Evolutionary conservation across 1,140 invertebrate species (phyloP).

Genomic region (Drosophila sucinea): DNA sequence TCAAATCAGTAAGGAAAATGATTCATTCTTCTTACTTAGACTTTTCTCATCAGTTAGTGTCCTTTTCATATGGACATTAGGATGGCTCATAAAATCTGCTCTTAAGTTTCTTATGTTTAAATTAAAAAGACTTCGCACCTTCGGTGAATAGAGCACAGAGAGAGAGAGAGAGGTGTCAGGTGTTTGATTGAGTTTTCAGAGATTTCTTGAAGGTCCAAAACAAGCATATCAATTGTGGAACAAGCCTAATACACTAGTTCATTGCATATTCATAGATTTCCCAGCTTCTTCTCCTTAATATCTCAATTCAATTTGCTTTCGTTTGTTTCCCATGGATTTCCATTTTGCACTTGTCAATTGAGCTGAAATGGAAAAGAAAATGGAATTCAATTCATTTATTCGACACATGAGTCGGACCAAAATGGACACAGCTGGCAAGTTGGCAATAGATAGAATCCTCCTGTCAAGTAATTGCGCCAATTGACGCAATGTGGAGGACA

Average conservation of each 20-base stretch:
- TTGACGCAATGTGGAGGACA: constrained; percentile 37
- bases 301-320: neutral
- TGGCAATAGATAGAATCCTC: neutral
- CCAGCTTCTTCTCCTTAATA: neutral
- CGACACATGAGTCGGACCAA: neutral
- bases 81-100: no score
- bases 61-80: no score
- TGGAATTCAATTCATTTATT: neutral
- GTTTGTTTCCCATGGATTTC: neutral
- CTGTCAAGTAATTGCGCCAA: constrained; percentile 51
- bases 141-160: no score
- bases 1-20: no score
- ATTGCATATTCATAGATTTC: neutral
- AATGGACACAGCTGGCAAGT: neutral
- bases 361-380: constrained; percentile 3
- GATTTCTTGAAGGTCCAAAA: no score
- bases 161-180: no score
- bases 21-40: no score
- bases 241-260: neutral
- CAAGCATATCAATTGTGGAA: no score
- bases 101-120: no score
- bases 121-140: no score
- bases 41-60: no score
- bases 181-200: no score
- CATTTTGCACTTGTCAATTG: constrained; percentile 8